phyloP scores from a whole-genome alignment of 2,113 vertebrate genomes.

The Azemiops feae region DNA sequence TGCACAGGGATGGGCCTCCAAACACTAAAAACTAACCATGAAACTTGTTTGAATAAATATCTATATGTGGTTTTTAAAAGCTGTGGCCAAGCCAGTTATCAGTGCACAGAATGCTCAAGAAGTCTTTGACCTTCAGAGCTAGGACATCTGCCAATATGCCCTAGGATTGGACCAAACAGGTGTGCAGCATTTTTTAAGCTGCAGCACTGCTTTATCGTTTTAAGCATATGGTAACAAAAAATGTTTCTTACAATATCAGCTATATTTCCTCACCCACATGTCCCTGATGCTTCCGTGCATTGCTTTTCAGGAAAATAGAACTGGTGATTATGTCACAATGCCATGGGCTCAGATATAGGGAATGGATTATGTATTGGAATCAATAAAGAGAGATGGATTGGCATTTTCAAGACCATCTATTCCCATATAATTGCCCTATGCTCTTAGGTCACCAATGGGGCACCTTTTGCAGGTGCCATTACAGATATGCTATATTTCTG shows the following conservation, averaged over 20 bases:
- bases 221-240: background rate
- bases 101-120: background rate
- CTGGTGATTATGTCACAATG: background rate
- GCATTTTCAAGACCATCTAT: background rate
- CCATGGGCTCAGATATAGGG: background rate
- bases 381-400: background rate
- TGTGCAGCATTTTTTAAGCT: background rate
- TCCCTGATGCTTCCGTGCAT: background rate
- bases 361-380: background rate
- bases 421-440: background rate
- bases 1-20: background rate
- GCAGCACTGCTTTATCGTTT: background rate
- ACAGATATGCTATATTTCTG: background rate
- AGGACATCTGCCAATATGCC: background rate
- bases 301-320: background rate
- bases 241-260: background rate
- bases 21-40: background rate
- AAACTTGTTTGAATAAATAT: background rate
- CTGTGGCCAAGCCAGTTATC: background rate
- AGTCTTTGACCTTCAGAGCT: background rate
- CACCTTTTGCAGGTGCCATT: background rate
- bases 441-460: background rate
- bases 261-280: background rate
- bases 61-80: background rate
- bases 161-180: background rate